Evolutionary conservation across 2,113 vertebrate species (phyloP).

Genomic region (Python bivittatus): DNA sequence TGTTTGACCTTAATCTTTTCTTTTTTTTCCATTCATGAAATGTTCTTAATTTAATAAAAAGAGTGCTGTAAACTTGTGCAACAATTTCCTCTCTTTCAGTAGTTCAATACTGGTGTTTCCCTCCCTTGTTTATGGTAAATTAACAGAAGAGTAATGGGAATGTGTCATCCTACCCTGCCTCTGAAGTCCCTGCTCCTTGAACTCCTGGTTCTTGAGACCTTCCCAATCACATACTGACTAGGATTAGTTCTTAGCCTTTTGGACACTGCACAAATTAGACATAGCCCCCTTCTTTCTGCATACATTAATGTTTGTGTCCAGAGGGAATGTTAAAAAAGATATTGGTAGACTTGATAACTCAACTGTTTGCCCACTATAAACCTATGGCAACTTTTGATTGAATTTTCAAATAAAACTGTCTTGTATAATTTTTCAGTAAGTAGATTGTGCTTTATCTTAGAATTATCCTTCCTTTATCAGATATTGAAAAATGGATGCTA

Average conservation of each 20-base stretch:
- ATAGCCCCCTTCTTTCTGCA: not conserved
- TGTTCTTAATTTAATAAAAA: not conserved
- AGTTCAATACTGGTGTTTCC: not conserved
- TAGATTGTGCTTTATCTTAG: not conserved
- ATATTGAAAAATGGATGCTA: not conserved
- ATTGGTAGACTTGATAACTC: not conserved
- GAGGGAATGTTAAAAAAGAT: not conserved
- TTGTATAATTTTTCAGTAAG: not conserved
- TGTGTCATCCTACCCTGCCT: not conserved
- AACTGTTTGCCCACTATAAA: not conserved
- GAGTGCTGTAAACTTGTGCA: not conserved
- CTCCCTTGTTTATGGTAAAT: not conserved
- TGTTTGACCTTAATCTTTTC: not conserved
- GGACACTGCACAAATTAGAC: not conserved
- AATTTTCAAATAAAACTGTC: not conserved
- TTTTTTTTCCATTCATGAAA: not conserved
- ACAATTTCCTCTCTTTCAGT: not conserved
- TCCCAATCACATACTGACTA: not conserved
- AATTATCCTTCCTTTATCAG: not conserved
- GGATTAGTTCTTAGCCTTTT: not conserved
- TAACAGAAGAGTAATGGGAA: not conserved
- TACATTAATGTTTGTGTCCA: not conserved
- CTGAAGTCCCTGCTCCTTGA: not conserved
- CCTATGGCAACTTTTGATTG: not conserved
- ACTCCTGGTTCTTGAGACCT: not conserved